Percentiles rank a stretch among this genome's conserved stretches.
Evolutionary conservation across 2,113 vertebrate genomes (phyloP).

Genomic region (Theristicus caerulescens): DNA sequence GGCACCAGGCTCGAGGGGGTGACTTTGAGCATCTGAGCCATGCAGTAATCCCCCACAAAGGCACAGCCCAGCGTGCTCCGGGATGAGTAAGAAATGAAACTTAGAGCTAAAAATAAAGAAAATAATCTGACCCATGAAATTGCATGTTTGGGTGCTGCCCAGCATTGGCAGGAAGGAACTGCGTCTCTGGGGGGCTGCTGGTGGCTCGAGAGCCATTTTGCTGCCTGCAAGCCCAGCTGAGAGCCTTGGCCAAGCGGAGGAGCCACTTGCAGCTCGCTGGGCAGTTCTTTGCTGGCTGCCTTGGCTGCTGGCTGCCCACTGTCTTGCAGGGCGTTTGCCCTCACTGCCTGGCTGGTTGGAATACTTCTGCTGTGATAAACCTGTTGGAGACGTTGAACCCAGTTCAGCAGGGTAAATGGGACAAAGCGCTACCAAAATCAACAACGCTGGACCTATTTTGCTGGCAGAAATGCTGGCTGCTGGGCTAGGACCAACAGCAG

Average conservation of each 20-base stretch:
- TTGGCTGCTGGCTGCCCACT: not conserved
- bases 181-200: not conserved
- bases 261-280: not conserved
- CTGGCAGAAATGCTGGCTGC: not conserved
- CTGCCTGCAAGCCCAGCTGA: not conserved
- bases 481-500: not conserved
- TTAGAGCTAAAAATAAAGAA: not conserved
- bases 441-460: not conserved
- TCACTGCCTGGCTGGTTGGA: not conserved
- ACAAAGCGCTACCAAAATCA: not conserved
- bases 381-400: not conserved
- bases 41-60: not conserved
- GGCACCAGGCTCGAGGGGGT: not conserved
- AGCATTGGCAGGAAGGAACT: not conserved
- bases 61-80: rapidly evolving
- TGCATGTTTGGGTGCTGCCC: not conserved
- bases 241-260: not conserved
- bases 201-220: not conserved
- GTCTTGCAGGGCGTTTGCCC: not conserved
- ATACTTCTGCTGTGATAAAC: not conserved
- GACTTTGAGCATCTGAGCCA: not conserved
- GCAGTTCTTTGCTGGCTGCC: not conserved
- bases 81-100: not conserved
- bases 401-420: not conserved
- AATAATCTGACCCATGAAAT: not conserved